These are phyloP conservation scores for Conus betulinus DNA, from an alignment of 1,140 invertebrate genomes.

Conservation along the genomic window DNA sequence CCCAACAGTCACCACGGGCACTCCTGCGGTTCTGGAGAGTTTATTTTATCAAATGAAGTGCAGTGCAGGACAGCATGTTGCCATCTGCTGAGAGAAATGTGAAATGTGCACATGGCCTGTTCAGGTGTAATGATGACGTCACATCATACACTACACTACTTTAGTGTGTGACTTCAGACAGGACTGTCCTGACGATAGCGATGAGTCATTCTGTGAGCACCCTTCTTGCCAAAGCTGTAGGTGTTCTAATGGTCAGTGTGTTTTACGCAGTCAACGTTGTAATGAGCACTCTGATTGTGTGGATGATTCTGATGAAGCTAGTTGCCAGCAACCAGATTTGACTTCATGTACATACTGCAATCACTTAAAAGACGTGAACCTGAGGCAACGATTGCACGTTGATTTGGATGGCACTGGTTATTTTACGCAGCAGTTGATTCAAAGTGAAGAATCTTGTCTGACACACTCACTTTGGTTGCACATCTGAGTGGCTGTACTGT, in stretches of 20 bases:
- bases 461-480: too few species aligned
- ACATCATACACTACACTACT: neutral
- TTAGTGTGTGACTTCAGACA: slow-evolving; percentile 19
- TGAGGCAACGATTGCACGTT: neutral
- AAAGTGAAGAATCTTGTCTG: too few species aligned
- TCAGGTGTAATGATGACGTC: neutral
- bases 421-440: too few species aligned
- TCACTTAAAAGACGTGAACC: too few species aligned
- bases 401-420: too few species aligned
- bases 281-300: neutral
- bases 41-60: too few species aligned
- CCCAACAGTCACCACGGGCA: neutral
- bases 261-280: neutral
- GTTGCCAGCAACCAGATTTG: too few species aligned
- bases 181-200: neutral
- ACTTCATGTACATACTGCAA: too few species aligned
- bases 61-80: too few species aligned
- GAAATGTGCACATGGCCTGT: neutral
- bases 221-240: neutral
- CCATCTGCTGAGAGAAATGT: too few species aligned
- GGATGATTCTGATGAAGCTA: slow-evolving; percentile 6
- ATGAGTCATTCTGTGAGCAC: slow-evolving; percentile 1
- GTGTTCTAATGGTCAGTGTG: slow-evolving; percentile 21
- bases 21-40: too few species aligned
- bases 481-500: too few species aligned